Evolutionary conservation across 2,113 vertebrate species (phyloP).

Genomic region (Pan troglodytes): NHGRI_mPanTro3-v2.1_pri NC_072411.2:119970001-119970500

Average conservation of each 20-base stretch:
- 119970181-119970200: not conserved
- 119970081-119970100: not conserved
- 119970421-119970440: not conserved
- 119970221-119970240: not conserved
- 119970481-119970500: conserved; percentile 43
- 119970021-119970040: not conserved
- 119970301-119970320: not conserved
- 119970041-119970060: not conserved
- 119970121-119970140: not conserved
- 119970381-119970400: not conserved
- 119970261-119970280: not conserved
- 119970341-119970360: not conserved
- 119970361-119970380: not conserved
- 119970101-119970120: not conserved
- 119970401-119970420: not conserved
- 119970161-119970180: not conserved
- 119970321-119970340: not conserved
- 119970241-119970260: not conserved
- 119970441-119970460: conserved; percentile 12
- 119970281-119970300: not conserved
- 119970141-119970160: not conserved
- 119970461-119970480: not conserved
- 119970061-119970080: not conserved
- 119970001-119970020: not conserved
- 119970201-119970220: not conserved